phyloP scores from a whole-genome alignment of 1,140 invertebrate species.

The Diuraphis noxia region DNA sequence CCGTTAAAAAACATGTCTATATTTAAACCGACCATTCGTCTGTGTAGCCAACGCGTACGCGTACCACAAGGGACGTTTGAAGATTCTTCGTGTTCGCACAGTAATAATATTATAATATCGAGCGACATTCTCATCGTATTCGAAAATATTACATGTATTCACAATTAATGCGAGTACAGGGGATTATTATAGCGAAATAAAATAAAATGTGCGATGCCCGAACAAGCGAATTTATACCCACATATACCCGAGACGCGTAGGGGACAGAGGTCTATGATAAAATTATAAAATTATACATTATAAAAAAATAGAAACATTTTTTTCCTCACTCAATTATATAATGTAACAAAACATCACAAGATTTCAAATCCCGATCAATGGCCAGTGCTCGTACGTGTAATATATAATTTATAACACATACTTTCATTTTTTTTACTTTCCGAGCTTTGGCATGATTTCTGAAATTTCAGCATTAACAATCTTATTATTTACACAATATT shows the following conservation, averaged over 20 bases:
- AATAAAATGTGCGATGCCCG: background rate
- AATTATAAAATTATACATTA: background rate
- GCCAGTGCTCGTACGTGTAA: background rate
- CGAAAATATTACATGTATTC: background rate
- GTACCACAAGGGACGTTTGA: background rate
- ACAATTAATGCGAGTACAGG: background rate
- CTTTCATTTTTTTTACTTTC: background rate
- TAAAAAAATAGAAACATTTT: background rate
- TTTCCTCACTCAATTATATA: background rate
- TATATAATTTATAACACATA: background rate
- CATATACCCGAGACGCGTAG: background rate
- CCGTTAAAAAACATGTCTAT: slow-evolving; percentile 25
- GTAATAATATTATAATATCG: background rate
- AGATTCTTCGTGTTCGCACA: background rate
- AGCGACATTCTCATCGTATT: background rate
- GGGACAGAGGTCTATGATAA: too few species aligned
- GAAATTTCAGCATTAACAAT: background rate
- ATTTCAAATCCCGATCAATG: background rate
- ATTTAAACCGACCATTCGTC: slow-evolving; percentile 5
- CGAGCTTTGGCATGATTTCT: background rate
- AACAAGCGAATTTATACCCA: background rate
- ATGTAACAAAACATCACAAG: background rate
- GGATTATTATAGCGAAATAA: background rate
- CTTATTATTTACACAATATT: too few species aligned
- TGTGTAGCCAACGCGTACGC: background rate